Evolutionary conservation across 2,888 invertebrate genomes (phyloP).

Genomic region (Magallana nippona): DNA sequence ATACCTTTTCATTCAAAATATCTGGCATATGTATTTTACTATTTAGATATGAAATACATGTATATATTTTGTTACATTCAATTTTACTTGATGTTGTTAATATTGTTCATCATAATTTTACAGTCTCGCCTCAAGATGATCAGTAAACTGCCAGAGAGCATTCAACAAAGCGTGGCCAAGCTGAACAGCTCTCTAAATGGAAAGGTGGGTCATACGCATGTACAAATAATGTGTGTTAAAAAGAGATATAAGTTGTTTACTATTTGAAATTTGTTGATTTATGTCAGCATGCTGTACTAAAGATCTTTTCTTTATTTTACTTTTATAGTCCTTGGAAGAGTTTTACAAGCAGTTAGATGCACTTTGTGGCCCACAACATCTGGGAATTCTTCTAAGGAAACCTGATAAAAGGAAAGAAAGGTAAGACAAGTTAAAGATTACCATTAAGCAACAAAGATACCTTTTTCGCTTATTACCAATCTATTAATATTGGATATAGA

Average conservation of each 20-base stretch:
- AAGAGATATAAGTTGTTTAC: too few species aligned
- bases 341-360: conserved; percentile 89
- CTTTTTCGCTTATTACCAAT: background rate
- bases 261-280: background rate
- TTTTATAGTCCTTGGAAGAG: conserved; percentile 84
- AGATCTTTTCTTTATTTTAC: background rate
- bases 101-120: conserved; percentile 27
- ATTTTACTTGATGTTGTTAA: too few species aligned
- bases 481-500: background rate
- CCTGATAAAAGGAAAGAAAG: conserved; percentile 92
- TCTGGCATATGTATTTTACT: too few species aligned
- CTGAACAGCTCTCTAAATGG: conserved; percentile 87
- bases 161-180: conserved; percentile 85
- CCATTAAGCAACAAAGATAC: too few species aligned
- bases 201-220: conserved; percentile 79
- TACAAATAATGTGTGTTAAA: too few species aligned
- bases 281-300: background rate
- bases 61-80: background rate
- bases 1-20: too few species aligned
- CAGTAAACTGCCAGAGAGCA: conserved; percentile 83
- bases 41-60: too few species aligned
- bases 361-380: conserved; percentile 83
- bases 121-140: conserved; percentile 81
- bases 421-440: conserved; percentile 67
- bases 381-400: conserved; percentile 85